phyloP scores from a whole-genome alignment of 1,140 invertebrate genomes.

The Varroa destructor region DNA sequence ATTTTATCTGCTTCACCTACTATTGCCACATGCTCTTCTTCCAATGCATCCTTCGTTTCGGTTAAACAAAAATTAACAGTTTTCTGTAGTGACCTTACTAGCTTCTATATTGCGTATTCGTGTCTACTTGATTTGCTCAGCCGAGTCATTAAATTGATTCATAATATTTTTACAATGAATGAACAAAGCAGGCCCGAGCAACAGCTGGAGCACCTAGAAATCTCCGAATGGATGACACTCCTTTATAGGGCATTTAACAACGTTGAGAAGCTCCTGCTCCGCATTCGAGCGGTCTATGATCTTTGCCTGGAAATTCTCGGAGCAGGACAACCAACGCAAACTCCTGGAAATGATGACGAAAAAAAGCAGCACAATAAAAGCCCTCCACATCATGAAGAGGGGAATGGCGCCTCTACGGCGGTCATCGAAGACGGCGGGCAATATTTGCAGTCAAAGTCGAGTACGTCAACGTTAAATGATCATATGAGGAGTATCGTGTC shows the following conservation, averaged over 20 bases:
- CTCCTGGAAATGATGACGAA: no score
- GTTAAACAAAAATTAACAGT: no score
- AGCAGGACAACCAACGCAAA: neutral
- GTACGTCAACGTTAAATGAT: neutral
- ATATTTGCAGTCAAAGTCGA: neutral
- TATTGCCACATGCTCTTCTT: no score
- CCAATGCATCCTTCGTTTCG: no score
- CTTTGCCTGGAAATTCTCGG: neutral
- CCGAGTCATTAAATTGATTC: no score
- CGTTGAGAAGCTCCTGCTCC: slow-evolving; percentile 15
- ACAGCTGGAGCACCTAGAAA: slow-evolving; percentile 18
- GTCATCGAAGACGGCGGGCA: slow-evolving; percentile 16
- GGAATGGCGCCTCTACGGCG: neutral
- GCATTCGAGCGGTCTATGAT: slow-evolving; percentile 15
- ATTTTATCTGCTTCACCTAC: no score
- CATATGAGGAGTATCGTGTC: no score
- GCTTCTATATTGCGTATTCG: no score
- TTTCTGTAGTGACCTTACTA: no score
- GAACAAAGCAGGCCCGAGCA: slow-evolving; percentile 14
- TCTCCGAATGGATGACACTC: slow-evolving; percentile 22
- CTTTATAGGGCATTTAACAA: slow-evolving; percentile 18
- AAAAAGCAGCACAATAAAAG: no score
- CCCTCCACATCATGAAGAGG: slow-evolving; percentile 4
- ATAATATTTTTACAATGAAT: no score
- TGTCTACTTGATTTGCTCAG: no score